phyloP scores from a whole-genome alignment of 2,113 vertebrate species.

The Gadus macrocephalus region DNA sequence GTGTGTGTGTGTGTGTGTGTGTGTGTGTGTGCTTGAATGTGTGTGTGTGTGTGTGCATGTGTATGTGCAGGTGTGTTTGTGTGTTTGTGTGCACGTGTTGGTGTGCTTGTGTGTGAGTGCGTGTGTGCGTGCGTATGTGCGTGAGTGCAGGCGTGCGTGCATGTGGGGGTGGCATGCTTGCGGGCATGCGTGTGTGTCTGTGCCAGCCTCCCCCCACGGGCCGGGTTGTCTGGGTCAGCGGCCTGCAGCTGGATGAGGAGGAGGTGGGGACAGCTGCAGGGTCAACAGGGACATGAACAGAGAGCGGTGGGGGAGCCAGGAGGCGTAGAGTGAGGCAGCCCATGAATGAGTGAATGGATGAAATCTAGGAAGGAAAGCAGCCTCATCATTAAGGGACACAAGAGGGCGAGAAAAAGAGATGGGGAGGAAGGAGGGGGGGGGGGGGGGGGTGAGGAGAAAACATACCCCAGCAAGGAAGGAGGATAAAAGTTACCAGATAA shows the following conservation, averaged over 20 bases:
- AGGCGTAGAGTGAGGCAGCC: background rate
- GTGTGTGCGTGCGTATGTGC: no score
- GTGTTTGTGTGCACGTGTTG: constrained; percentile 12
- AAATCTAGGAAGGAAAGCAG: no score
- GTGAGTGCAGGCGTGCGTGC: no score
- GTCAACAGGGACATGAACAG: constrained; percentile 12
- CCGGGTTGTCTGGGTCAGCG: constrained; percentile 49
- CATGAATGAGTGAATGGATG: no score
- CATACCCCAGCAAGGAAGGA: background rate
- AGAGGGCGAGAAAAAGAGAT: background rate
- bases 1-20: constrained; percentile 11
- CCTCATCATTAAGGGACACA: constrained; percentile 8
- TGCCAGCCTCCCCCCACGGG: constrained; percentile 32
- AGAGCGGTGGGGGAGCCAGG: constrained; percentile 23
- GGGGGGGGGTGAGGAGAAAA: background rate
- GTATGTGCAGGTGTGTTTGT: constrained; percentile 5
- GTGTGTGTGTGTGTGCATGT: background rate
- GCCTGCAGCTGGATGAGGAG: constrained; percentile 12
- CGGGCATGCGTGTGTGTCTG: constrained; percentile 9
- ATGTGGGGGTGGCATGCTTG: background rate
- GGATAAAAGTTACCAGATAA: constrained; percentile 2
- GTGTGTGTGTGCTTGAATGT: background rate
- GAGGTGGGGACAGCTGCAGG: background rate
- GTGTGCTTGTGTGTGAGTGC: no score
- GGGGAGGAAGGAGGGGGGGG: background rate